Percentiles rank a stretch among this genome's conserved stretches.
Evolutionary conservation across 37 sponge, comb jelly and placozoan genomes (phyloP).

Genomic region (Theonella swinhoei): DNA sequence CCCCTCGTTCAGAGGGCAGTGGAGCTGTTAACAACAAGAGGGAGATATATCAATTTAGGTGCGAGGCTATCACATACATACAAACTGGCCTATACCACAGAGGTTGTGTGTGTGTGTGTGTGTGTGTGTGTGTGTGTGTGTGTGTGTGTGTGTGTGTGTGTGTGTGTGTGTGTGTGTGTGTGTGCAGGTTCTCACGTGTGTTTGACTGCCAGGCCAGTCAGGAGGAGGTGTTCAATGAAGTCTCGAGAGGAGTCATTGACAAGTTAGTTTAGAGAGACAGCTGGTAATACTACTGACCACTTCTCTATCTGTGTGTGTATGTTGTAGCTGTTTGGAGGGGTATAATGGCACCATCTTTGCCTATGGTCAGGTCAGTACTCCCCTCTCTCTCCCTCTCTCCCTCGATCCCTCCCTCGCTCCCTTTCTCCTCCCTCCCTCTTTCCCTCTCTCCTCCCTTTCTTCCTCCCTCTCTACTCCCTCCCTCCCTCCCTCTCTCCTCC

Average conservation of each 20-base stretch:
- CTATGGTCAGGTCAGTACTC: slow-evolving; percentile 90
- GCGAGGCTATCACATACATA: background rate
- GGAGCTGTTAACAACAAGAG: slow-evolving; percentile 96
- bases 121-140: background rate
- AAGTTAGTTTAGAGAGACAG: slow-evolving; percentile 56
- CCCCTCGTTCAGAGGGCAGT: slow-evolving; percentile 81
- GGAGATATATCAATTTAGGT: slow-evolving; percentile 87
- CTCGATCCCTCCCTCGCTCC: too few relatives aligned
- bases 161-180: too few relatives aligned
- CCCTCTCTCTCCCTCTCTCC: background rate
- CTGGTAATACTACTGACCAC: background rate
- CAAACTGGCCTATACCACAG: background rate
- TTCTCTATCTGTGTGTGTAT: background rate
- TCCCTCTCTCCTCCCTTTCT: background rate
- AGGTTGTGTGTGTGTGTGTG: background rate
- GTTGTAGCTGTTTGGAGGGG: slow-evolving; percentile 84
- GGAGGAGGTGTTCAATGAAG: slow-evolving; percentile 89
- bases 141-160: too few relatives aligned
- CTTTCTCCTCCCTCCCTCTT: background rate
- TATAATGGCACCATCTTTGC: slow-evolving; percentile 99
- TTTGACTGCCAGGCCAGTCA: slow-evolving; percentile 83
- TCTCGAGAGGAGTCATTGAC: slow-evolving; percentile 78
- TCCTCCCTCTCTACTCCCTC: background rate
- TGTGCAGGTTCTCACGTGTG: slow-evolving; percentile 79
- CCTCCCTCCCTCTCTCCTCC: background rate